A percentile compares a stretch with the other conserved stretches of the same genome.
Conservation (phyloP, 2,113 vertebrate species). For the Suncus etruscus region DNA sequence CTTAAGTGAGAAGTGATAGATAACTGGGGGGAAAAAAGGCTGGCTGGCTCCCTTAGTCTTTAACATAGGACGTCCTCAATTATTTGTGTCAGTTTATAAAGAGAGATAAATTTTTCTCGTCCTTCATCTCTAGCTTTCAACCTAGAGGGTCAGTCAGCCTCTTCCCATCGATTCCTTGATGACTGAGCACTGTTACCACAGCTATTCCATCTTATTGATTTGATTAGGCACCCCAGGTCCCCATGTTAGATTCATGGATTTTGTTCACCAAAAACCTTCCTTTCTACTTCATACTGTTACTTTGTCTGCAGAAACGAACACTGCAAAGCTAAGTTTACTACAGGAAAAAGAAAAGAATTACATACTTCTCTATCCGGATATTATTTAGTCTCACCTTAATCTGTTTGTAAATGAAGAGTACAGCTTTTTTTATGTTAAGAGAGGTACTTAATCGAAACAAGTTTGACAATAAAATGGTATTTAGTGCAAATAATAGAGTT, state of each 20-base stretch:
- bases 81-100: neutral
- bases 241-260: accelerated
- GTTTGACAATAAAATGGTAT: neutral
- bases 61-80: neutral
- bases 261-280: conserved; percentile 7
- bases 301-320: neutral
- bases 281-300: neutral
- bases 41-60: neutral
- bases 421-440: neutral
- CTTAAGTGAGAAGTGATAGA: neutral
- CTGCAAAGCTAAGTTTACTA: neutral
- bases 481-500: neutral
- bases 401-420: neutral
- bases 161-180: neutral
- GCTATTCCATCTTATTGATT: neutral
- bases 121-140: neutral
- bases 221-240: neutral
- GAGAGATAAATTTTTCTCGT: accelerated
- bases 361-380: neutral
- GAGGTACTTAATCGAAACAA: conserved; percentile 36
- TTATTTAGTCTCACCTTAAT: neutral
- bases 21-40: neutral
- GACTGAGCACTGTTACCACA: neutral
- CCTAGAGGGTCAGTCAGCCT: neutral
- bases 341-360: neutral